Evolutionary conservation across 2,888 invertebrate genomes (phyloP), one percentile per base, ranked within the genome.

Genomic region (Antitype chi): DNA sequence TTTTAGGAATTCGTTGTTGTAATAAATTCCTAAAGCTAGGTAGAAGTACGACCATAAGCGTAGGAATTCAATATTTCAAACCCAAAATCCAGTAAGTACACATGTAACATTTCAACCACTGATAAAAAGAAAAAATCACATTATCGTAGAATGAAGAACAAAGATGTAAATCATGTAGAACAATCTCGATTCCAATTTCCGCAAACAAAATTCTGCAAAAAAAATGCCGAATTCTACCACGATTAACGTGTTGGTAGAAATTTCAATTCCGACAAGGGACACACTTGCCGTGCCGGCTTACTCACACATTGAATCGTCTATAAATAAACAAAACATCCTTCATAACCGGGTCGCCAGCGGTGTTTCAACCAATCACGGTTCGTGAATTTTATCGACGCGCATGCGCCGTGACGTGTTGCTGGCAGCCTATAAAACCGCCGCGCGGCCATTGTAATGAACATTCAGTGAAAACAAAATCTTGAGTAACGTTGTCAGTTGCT

Each of bases 361-460:
- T 82, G 85, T 84, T 85, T 91, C 94, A 82, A 92, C 96, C 96
- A 96, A 96, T 96, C 94, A 87, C 93, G 85, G 77, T 88, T 90
- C 94, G 89, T 93, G 93, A 94, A 94, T 88, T 82, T 93, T 95
- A 95, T 95, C 95, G 94, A 93, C 96, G 96, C 95, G 96, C 95
- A 95, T 94, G 95, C 96, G 96, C 95, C 95, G 91, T 95, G 96
- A 96, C 96, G 96, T 94, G 94, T 92, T 92, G 74, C 90, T 77
- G 81, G 80, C 88, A 62, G 89, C 78, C 89, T 96, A 95, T 96
- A 96, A 86, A 96, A 95, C 71, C 91, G 74, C 80, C 71, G 78
- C 88, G 87, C 91, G 53, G 79, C 83, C 84, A 86, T 79, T 87
- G 81, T 84, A 84, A 57, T 90, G 84, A 93, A 91, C 94, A 96